These are phyloP conservation scores for Apodemia duryi DNA, from an alignment of 2,888 invertebrate species.

Conservation along the genomic window DNA sequence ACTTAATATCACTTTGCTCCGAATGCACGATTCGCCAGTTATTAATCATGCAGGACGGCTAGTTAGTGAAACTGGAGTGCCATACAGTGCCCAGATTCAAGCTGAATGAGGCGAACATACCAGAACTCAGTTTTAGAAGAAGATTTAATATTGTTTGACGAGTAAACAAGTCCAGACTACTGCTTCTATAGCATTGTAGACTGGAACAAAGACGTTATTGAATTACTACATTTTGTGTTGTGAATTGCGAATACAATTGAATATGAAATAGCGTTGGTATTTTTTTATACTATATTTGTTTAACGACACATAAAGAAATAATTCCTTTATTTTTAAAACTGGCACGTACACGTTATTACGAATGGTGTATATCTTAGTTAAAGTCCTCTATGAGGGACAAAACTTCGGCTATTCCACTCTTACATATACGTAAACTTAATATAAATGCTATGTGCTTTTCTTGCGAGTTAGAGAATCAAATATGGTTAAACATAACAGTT, in stretches of 20 bases:
- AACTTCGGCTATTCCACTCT: too few species aligned
- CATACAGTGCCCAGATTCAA: conserved; percentile 47
- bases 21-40: conserved; percentile 73
- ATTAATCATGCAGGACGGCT: conserved; percentile 76
- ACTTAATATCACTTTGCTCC: conserved; percentile 77
- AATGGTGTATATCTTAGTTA: too few species aligned
- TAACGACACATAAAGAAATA: not conserved
- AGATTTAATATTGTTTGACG: conserved; percentile 42
- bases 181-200: conserved; percentile 32
- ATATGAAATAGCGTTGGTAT: conserved; percentile 29
- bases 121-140: conserved; percentile 36
- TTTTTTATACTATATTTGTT: conserved; percentile 21
- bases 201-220: conserved; percentile 39
- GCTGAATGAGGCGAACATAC: conserved; percentile 31
- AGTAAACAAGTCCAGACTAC: conserved; percentile 37
- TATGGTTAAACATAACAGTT: too few species aligned
- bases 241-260: conserved; percentile 34
- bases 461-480: too few species aligned
- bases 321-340: too few species aligned
- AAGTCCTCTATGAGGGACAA: too few species aligned
- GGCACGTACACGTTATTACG: too few species aligned
- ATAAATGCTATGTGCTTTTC: too few species aligned
- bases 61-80: conserved; percentile 69
- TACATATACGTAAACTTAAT: too few species aligned
- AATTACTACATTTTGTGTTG: conserved; percentile 37